Conservation (phyloP, 2,888 invertebrate species). For the Gymnosoma rotundatum region DNA sequence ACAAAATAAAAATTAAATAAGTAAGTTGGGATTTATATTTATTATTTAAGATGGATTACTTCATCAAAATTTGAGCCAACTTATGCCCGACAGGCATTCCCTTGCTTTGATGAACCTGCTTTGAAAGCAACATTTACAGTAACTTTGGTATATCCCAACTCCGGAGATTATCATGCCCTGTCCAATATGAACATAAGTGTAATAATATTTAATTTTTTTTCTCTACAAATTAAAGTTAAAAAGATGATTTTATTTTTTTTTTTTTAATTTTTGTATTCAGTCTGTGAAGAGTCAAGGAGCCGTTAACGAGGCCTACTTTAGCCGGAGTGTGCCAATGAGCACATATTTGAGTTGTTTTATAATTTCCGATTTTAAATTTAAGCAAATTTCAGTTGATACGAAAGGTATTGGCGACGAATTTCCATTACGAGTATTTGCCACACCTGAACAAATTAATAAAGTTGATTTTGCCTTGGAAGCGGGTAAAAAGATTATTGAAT, state of each 20-base stretch:
- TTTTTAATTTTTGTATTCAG: conserved; percentile 59
- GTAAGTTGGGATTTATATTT: conserved; percentile 2
- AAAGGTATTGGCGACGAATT: conserved; percentile 85
- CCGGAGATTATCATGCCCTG: conserved; percentile 87
- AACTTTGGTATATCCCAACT: conserved; percentile 88
- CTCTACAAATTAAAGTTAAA: conserved; percentile 24
- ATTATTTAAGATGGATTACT: conserved; percentile 87
- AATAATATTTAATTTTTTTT: background rate
- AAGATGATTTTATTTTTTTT: background rate
- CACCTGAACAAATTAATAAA: conserved; percentile 88
- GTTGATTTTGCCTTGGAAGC: conserved; percentile 90
- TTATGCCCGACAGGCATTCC: conserved; percentile 95
- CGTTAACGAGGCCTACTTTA: conserved; percentile 87
- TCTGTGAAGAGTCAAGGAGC: conserved; percentile 79
- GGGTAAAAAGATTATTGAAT: conserved; percentile 89
- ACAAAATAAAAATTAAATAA: no score
- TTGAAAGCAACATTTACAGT: conserved; percentile 94
- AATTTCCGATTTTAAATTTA: conserved; percentile 91
- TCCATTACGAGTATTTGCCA: conserved; percentile 89
- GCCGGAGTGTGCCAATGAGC: conserved; percentile 95
- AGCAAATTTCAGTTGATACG: conserved; percentile 83
- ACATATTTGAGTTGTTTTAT: conserved; percentile 96
- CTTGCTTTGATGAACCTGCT: conserved; percentile 97
- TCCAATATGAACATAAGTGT: conserved; percentile 93
- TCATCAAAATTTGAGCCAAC: conserved; percentile 98